Conservation (phyloP, 2,797 vertebrate species). For the Phrynocephalus vlangalii region DNA sequence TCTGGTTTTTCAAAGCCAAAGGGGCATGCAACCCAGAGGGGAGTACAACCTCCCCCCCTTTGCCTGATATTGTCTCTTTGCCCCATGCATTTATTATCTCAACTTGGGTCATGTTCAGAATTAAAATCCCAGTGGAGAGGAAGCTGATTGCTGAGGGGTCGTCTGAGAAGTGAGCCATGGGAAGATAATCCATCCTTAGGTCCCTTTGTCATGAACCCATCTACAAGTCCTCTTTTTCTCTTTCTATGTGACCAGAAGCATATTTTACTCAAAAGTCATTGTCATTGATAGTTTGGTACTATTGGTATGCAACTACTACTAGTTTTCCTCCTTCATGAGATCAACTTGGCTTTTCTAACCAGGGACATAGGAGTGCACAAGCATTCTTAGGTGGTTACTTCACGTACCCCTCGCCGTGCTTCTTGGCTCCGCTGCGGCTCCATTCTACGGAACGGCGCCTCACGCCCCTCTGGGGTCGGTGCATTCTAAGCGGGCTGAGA, state of each 20-base stretch:
- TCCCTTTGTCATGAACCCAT: not conserved
- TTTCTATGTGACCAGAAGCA: not conserved
- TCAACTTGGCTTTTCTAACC: not conserved
- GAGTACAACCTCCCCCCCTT: not conserved
- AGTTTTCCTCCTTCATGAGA: not conserved
- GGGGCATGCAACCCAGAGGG: not conserved
- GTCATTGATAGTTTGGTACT: not conserved
- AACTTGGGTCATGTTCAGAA: not conserved
- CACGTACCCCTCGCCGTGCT: no score
- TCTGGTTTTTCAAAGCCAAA: not conserved
- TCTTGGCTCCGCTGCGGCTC: no score
- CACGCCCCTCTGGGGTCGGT: no score
- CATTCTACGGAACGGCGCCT: no score
- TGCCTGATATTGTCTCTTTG: no score
- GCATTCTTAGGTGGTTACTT: no score
- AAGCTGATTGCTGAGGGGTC: not conserved
- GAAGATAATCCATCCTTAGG: not conserved
- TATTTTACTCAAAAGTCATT: no score
- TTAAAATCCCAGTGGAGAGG: not conserved
- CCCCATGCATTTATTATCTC: not conserved
- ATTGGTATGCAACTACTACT: not conserved
- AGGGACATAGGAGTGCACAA: not conserved
- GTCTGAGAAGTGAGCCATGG: not conserved
- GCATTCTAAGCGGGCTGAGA: no score
- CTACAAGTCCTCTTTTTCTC: not conserved